These are phyloP conservation scores for Pontoporia blainvillei DNA, from an alignment of 2,113 vertebrate genomes.

Conservation along the genomic window DNA sequence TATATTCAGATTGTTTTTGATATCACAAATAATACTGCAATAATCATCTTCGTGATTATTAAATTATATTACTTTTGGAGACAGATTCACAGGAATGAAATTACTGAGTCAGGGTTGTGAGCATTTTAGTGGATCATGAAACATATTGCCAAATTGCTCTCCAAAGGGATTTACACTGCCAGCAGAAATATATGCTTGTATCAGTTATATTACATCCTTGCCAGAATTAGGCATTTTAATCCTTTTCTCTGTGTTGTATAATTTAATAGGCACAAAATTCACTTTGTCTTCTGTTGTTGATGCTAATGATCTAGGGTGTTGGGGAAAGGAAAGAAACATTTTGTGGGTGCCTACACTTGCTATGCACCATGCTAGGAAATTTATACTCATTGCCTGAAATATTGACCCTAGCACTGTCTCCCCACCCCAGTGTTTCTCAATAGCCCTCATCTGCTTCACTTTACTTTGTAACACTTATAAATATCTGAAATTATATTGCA, in stretches of 20 bases:
- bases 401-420: not conserved
- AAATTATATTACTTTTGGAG: slow-evolving; percentile 43
- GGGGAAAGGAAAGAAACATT: not conserved
- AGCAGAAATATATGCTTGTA: not conserved
- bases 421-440: not conserved
- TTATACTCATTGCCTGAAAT: not conserved
- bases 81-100: slow-evolving; percentile 29
- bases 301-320: not conserved
- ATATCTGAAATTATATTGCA: not conserved
- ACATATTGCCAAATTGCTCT: slow-evolving; percentile 23
- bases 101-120: slow-evolving; percentile 32
- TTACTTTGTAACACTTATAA: not conserved
- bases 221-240: slow-evolving; percentile 10
- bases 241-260: not conserved
- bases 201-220: not conserved
- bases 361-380: not conserved
- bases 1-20: slow-evolving; percentile 4
- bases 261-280: not conserved
- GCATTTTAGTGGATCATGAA: slow-evolving; percentile 46
- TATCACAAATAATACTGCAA: not conserved
- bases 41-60: slow-evolving; percentile 39
- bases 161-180: not conserved
- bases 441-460: not conserved
- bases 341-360: not conserved
- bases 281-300: not conserved